Conservation (phyloP, 37 sponge, comb jelly and placozoan species). For the Mnemiopsis leidyi region DNA sequence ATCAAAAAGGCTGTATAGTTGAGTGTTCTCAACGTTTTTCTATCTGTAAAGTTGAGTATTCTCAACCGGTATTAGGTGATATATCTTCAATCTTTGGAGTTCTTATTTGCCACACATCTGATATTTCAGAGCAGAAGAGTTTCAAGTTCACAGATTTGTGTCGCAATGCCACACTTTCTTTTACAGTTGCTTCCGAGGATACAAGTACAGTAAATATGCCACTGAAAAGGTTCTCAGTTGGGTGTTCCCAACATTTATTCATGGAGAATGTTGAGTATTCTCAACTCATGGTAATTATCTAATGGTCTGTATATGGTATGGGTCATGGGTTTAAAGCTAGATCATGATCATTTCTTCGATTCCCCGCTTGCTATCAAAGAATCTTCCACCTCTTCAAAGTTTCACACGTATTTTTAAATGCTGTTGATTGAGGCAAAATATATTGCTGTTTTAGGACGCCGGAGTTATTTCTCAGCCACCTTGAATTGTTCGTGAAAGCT, state of each 20-base stretch:
- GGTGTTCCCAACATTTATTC: conserved; percentile 7
- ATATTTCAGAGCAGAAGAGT: background rate
- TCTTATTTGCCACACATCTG: background rate
- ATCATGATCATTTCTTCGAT: background rate
- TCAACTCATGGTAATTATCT: conserved; percentile 5
- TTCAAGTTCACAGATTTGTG: background rate
- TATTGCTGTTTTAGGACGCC: background rate
- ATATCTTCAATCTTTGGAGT: background rate
- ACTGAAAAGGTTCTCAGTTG: conserved; percentile 30
- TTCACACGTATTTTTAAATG: background rate
- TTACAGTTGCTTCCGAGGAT: background rate
- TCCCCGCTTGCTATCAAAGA: background rate
- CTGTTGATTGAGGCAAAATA: background rate
- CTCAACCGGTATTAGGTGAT: conserved; percentile 4
- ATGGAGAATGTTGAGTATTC: background rate
- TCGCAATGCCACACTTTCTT: background rate
- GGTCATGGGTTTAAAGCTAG: background rate
- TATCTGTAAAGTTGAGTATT: conserved; percentile 10
- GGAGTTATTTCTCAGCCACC: background rate
- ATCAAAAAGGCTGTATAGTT: conserved; percentile 12
- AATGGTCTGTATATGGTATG: background rate
- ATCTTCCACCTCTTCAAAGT: background rate
- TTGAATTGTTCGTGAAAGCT: too few species aligned
- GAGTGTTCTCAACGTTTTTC: conserved; percentile 16
- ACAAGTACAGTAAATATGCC: background rate